Base-by-base conservation (phyloP, 2,888 invertebrate genomes). In the Pteria penguin region DNA sequence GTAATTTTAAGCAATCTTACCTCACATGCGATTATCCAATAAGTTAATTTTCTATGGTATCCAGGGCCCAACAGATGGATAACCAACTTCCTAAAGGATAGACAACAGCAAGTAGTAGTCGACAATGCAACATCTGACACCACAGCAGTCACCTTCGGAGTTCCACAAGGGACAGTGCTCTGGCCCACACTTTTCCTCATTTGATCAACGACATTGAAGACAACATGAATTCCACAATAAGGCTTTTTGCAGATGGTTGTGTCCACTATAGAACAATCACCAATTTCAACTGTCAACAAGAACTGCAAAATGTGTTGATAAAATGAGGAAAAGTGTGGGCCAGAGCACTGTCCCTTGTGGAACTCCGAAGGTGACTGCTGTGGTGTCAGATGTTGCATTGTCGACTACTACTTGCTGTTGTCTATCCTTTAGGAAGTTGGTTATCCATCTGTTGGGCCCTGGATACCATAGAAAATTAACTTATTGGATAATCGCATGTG, bases 121-220 rank as follows among this genome's bases (percentile, higher is more conserved):
- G 60, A 58, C 2, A n/a, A 52, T 18, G 57, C 52, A 68, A 57
- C 57, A 32, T 57, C 68, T 5, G 14, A 29, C 22, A 54, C 18
- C 32, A 27, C 57, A 5, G 4, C 11, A 57, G 60, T 60, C 54
- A 69, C 58, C 32, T 60, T n/a, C 22, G 58, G 69, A 14, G 45
- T 60, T 24, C 58, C 32, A 29, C 57, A 68, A 27, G 57, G 33
- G n/a, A 68, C 68, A 22, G 33, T 57, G 33, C 36, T 68, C 33
- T 55, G 33, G 11, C 58, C 68, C 4, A 22, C 68, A 29, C 68
- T 68, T 18, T 68, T 68, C 24, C n/a, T 32, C 11, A 68, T 68
- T 55, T 18, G 22, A 57, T 68, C 8, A 57, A 31, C 3, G 26
- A 33, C 68, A 68, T 68, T 8, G 1, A 22, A n/a, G 58, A 58